Evolutionary conservation across 2,888 invertebrate species (phyloP), one percentile per base, ranked within the genome.

Genomic region (Polyommatus icarus): DNA sequence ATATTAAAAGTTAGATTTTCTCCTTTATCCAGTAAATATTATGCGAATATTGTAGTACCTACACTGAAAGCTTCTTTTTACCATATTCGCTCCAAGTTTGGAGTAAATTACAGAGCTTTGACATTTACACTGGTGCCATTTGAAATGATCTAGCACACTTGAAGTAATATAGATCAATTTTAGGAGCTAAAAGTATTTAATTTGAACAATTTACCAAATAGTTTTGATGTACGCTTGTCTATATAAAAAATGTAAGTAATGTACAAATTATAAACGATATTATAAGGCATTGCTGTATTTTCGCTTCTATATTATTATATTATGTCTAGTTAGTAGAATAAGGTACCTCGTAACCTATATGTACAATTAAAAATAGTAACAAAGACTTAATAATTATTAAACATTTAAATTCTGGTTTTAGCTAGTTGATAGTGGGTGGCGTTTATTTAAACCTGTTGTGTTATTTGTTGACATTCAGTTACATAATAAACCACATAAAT

Each of bases 211-310:
- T 61, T 24, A 20, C 61, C 61, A 24, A 24, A 20, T 61, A 10
- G 20, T 54, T 54, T 54, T 61, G 3, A 59, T 20, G 20, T 24
- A 67, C 12, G 18, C 67, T 67, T 67, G 67, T 67, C 29, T 29
- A 67, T 29, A 67, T 29, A 29, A 67, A 67, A 12, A 15, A 67
- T 67, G 67, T 67, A 67, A 67, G 67, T 67, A 67, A 29, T 67
- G 67, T 67, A 67, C 67, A 67, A 67, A 61, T 12, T 20, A 20
- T 24, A 24, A 61, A 29, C 61, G 2, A 67, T 29, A 6, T 15
- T 67, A 15, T 6, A 29, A 67, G 67, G 18, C 12, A 67, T 67
- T 67, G 67, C 67, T 67, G 67, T 59, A 59, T 59, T 59, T 59
- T 20, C 59, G 59, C 59, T 59, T 59, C 12, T 18, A 40, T 40